Evolutionary conservation across 1,140 invertebrate species (phyloP), one percentile per base, ranked within the genome.

Genomic region (Sitophilus oryzae): DNA sequence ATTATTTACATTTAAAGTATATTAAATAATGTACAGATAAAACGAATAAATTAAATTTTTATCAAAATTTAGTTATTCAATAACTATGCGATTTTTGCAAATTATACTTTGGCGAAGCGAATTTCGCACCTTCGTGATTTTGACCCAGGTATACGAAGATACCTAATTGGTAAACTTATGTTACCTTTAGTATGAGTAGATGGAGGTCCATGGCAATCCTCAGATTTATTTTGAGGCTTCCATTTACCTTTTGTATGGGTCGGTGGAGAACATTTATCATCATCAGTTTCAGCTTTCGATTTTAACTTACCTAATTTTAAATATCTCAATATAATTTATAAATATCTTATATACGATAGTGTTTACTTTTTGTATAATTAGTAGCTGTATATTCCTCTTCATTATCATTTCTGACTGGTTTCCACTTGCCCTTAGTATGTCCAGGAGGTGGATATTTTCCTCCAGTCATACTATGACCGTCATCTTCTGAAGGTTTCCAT

Each of bases 171-270:
- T n/a, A n/a, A n/a, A n/a, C n/a, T n/a, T n/a, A n/a, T n/a, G n/a
- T n/a, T 30, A 30, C 25, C 25, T 30, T 30, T 30, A 6, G 25
- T 30, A 11, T 30, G 25, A 6, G 25, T 30, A 6, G 25, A 11
- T 6, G 25, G 25, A 30, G 25, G 25, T 6, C 5, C 25, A 11
- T 30, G 5, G 8, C 15, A 15, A 11, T 30, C 25, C n/a, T 38
- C 44, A 20, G 18, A 2, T 14, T 54, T n/a, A 10, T 34, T 16
- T 15, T 11, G 21, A 37, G 64, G 62, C 42, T 62, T 59, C 60
- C 64, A 63, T 63, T 71, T 69, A 2, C 86, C 85, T 40, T 84
- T 83, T 0, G 83, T 88, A 59, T 86, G 81, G 25, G 75, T 76
- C 3, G 77, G 74, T 18, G 82, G 80, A 6, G 74, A 71, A 73